Conservation (phyloP, 1,140 invertebrate species). For the Trypoxylus dichotomus region DNA sequence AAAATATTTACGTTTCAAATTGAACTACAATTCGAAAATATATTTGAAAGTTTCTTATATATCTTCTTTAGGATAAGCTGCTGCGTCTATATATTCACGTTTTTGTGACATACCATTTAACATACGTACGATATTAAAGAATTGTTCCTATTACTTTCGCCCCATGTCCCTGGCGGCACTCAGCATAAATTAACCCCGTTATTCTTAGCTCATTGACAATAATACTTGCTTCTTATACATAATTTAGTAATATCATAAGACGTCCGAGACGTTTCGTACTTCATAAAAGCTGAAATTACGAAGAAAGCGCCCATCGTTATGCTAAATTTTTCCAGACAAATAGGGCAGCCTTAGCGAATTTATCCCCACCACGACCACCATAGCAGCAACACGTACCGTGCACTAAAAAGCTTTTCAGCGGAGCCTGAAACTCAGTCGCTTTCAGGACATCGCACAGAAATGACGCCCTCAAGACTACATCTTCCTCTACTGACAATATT, state of each 20-base stretch:
- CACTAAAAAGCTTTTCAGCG: conserved; percentile 14
- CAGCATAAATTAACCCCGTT: not conserved
- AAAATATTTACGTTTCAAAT: too few relatives aligned
- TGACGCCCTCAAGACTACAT: conserved; percentile 9
- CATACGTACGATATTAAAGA: too few relatives aligned
- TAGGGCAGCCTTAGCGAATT: not conserved
- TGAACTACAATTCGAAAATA: too few relatives aligned
- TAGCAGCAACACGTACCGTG: conserved; percentile 16
- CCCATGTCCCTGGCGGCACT: not conserved
- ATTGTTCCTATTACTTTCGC: too few relatives aligned
- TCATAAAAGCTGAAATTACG: not conserved
- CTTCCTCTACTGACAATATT: conserved; percentile 11
- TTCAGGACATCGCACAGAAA: conserved; percentile 22
- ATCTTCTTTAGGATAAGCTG: too few relatives aligned
- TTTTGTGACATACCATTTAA: too few relatives aligned
- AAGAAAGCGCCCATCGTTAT: not conserved
- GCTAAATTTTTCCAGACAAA: conserved; percentile 22
- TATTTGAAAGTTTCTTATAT: too few relatives aligned
- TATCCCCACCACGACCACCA: not conserved
- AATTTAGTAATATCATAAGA: conserved; percentile 11
- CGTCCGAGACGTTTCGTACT: not conserved
- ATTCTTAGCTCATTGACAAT: not conserved
- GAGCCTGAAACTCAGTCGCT: conserved; percentile 24
- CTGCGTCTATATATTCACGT: too few relatives aligned
- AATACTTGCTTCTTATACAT: not conserved